Evolutionary conservation across 2,113 vertebrate genomes (phyloP).

Genomic region (Polypterus bichir): DNA sequence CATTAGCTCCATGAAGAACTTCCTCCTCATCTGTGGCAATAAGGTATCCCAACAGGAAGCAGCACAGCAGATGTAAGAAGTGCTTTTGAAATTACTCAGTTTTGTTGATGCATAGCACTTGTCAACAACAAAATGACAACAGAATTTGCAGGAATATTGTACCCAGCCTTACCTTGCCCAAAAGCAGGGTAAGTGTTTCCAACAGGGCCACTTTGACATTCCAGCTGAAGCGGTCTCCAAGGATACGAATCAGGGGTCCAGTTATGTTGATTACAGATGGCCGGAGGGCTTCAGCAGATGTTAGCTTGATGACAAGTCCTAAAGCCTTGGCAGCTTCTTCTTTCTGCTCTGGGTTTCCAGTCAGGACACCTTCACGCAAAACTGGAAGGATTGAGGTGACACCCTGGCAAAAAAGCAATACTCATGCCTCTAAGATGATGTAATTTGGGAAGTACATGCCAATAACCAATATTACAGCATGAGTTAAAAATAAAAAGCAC

Average conservation of each 20-base stretch:
- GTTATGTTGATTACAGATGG: constrained; percentile 94
- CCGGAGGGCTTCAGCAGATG: constrained; percentile 82
- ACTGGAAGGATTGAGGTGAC: constrained; percentile 91
- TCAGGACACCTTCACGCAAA: constrained; percentile 85
- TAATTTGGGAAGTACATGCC: no score
- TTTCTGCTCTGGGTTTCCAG: constrained; percentile 89
- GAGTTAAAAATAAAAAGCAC: no score
- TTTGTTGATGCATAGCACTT: no score
- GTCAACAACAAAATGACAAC: no score
- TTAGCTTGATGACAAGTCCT: constrained; percentile 82
- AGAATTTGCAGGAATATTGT: no score
- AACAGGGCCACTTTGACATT: constrained; percentile 86
- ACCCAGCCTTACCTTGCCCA: constrained; percentile 67
- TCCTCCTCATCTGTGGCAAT: no score
- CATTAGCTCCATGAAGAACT: no score
- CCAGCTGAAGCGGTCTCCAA: constrained; percentile 90
- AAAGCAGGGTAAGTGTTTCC: constrained; percentile 83
- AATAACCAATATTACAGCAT: no score
- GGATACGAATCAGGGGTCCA: constrained; percentile 87
- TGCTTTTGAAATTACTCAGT: no score
- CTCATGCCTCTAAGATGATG: background rate
- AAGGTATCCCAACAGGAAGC: no score
- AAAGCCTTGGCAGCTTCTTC: constrained; percentile 90
- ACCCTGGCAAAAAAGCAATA: constrained; percentile 48
- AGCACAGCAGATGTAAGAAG: no score